These are phyloP conservation scores for Drepana arcuata DNA, from an alignment of 1,140 invertebrate species.

Conservation along the genomic window DNA sequence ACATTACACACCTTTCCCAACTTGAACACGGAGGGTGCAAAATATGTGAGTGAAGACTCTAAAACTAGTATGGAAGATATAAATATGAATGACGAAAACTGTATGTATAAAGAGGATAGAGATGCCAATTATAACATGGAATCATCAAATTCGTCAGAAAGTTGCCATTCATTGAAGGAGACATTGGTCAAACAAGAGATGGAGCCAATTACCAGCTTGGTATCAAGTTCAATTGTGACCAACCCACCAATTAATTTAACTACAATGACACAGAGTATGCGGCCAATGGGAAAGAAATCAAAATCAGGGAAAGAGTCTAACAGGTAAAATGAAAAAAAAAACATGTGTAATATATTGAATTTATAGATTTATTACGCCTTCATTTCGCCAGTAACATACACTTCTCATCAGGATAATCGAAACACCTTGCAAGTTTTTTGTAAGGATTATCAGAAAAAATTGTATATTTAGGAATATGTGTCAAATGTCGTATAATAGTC, in stretches of 20 bases:
- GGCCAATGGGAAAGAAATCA: conserved; percentile 40
- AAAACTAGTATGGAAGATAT: conserved; percentile 62
- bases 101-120: conserved; percentile 58
- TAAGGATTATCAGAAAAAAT: too few species aligned
- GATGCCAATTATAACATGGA: conserved; percentile 66
- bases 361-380: too few species aligned
- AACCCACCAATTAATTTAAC: conserved; percentile 43
- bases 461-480: too few species aligned
- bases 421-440: too few species aligned
- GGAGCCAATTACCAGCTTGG: conserved; percentile 34
- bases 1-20: conserved; percentile 47
- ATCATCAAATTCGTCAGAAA: conserved; percentile 63
- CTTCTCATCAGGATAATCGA: too few species aligned
- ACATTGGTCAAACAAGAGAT: conserved; percentile 42
- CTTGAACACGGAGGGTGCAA: conserved; percentile 43
- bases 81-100: conserved; percentile 57
- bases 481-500: too few species aligned
- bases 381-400: too few species aligned
- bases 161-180: conserved; percentile 62
- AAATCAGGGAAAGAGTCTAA: conserved; percentile 57
- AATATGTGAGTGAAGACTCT: conserved; percentile 60
- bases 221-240: conserved; percentile 39
- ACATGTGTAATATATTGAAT: too few species aligned
- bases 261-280: conserved; percentile 33
- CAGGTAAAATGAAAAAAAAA: conserved; percentile 46